Percentiles rank a stretch among this genome's conserved stretches.
phyloP scores from a whole-genome alignment of 2,113 vertebrate genomes.

The Alces alces region DNA sequence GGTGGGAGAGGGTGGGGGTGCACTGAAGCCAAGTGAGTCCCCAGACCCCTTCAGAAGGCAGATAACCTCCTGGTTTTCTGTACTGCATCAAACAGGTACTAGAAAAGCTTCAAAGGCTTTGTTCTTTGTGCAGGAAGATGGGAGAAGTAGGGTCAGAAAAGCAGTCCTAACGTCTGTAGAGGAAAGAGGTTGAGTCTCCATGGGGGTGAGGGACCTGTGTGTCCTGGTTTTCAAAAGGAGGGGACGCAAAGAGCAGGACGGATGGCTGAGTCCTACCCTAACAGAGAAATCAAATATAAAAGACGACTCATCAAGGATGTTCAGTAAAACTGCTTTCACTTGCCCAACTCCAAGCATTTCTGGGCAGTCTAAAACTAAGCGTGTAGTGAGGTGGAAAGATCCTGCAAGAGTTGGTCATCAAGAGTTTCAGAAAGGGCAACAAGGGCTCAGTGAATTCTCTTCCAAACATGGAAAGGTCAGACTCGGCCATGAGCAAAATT shows the following conservation, averaged over 20 bases:
- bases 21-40: neutral
- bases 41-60: neutral
- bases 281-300: neutral
- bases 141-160: neutral
- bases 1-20: neutral
- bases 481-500: neutral
- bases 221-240: neutral
- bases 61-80: neutral
- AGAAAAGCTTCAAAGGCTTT: conserved; percentile 21
- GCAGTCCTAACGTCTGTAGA: neutral
- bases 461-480: neutral
- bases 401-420: neutral
- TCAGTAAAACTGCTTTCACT: neutral
- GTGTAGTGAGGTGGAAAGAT: neutral
- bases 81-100: neutral
- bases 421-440: neutral
- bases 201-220: neutral
- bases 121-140: neutral
- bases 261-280: neutral
- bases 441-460: neutral
- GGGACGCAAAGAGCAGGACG: neutral
- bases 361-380: neutral
- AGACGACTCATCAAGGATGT: neutral
- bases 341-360: neutral
- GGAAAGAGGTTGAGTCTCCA: neutral